Evolutionary conservation across 2,797 vertebrate species (phyloP).

Genomic region (Sciurus vulgaris): DNA sequence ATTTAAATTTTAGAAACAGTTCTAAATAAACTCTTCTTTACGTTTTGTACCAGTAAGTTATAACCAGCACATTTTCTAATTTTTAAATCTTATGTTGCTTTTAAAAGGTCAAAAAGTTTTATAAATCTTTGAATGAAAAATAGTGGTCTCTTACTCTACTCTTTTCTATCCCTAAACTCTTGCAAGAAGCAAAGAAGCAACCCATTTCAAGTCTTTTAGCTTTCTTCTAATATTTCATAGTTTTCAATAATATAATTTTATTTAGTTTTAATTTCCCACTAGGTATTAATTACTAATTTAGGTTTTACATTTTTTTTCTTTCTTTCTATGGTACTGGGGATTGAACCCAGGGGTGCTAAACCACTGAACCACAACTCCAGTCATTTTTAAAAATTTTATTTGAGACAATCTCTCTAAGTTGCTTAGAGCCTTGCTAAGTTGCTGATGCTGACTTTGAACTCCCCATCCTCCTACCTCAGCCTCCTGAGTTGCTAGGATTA

Average conservation of each 20-base stretch:
- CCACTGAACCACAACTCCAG: no score
- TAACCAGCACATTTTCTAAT: not conserved
- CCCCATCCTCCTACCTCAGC: no score
- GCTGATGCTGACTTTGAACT: no score
- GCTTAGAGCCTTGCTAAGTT: no score
- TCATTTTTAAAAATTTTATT: no score
- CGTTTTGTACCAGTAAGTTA: not conserved
- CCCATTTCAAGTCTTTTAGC: not conserved
- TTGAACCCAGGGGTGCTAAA: no score
- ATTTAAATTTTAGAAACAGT: not conserved
- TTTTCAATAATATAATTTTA: not conserved
- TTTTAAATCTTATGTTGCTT: slow-evolving; percentile 31
- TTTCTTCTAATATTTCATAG: slow-evolving; percentile 11
- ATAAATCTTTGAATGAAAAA: slow-evolving; percentile 3
- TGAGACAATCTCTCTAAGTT: no score
- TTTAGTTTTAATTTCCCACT: slow-evolving; percentile 15
- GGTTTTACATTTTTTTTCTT: not conserved
- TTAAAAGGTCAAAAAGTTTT: not conserved
- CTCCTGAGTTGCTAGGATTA: no score
- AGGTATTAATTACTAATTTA: slow-evolving; percentile 8
- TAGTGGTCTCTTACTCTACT: not conserved
- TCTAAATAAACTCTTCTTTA: slow-evolving; percentile 14
- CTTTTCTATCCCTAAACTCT: not conserved
- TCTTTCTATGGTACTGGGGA: not conserved
- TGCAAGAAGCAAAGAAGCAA: not conserved